These are phyloP conservation scores for Steinernema feltiae DNA, from an alignment of 1,140 invertebrate genomes.

Conservation along the genomic window DNA sequence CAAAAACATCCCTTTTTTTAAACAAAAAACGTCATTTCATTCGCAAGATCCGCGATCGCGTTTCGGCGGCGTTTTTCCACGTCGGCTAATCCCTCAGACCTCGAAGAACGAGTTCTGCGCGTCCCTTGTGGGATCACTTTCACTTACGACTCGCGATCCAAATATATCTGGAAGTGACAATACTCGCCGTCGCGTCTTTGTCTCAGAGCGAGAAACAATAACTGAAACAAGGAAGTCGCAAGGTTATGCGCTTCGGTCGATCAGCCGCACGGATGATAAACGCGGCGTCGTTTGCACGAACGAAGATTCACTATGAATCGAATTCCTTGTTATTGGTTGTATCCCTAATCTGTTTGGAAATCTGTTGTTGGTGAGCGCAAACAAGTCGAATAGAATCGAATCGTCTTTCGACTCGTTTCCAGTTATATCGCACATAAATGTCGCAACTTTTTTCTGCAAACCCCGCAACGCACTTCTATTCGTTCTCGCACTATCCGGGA, in stretches of 20 bases:
- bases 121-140: not conserved
- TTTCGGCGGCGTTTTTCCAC: not conserved
- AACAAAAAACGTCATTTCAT: not conserved
- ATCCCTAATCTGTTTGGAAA: not conserved
- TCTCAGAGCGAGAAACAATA: not conserved
- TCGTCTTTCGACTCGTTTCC: not conserved
- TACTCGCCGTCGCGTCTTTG: not conserved
- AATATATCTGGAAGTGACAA: not conserved
- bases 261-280: too few relatives aligned
- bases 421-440: not conserved
- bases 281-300: too few relatives aligned
- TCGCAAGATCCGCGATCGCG: not conserved
- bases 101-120: not conserved
- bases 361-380: not conserved
- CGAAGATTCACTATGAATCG: too few relatives aligned
- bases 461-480: not conserved
- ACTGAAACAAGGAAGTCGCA: slow-evolving; percentile 4
- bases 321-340: slow-evolving; percentile 3
- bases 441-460: slow-evolving; percentile 8
- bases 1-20: not conserved
- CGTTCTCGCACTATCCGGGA: not conserved
- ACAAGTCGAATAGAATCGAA: not conserved
- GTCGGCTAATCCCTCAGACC: not conserved
- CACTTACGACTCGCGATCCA: not conserved
- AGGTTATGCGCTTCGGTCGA: too few relatives aligned